Percentiles rank a stretch among this genome's conserved stretches.
Conservation (phyloP, 2,797 vertebrate species). For the Xenopus petersii region DNA sequence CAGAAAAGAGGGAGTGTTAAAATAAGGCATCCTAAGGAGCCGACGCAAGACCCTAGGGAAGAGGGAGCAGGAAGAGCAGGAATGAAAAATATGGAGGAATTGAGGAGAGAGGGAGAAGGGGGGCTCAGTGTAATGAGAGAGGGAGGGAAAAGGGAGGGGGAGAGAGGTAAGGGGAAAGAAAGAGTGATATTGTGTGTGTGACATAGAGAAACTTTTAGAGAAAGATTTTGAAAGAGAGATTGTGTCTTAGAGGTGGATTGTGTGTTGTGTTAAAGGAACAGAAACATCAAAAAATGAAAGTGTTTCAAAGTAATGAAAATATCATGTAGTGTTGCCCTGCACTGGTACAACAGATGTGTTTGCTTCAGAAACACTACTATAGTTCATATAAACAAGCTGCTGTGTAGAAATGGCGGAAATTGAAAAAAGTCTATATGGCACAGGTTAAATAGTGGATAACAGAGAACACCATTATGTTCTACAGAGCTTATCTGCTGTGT, state of each 20-base stretch:
- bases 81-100: conserved; percentile 35
- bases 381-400: too few relatives aligned
- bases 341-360: too few relatives aligned
- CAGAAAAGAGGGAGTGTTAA: conserved; percentile 10
- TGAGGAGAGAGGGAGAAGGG: background rate
- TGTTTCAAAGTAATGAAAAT: too few relatives aligned
- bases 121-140: background rate
- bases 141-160: too few relatives aligned
- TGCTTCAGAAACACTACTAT: too few relatives aligned
- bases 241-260: background rate
- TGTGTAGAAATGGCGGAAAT: too few relatives aligned
- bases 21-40: conserved; percentile 21
- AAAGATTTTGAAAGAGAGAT: background rate
- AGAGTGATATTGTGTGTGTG: background rate
- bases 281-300: too few relatives aligned
- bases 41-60: conserved; percentile 18
- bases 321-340: too few relatives aligned
- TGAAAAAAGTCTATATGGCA: too few relatives aligned
- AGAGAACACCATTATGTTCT: too few relatives aligned
- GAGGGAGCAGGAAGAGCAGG: conserved; percentile 29
- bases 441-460: too few relatives aligned
- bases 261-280: background rate
- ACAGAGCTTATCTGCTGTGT: too few relatives aligned
- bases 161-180: background rate
- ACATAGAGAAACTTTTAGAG: background rate